Evolutionary conservation across 2,113 vertebrate genomes (phyloP), one percentile per base, ranked within the genome.

Genomic region (Eclectus roratus): DNA sequence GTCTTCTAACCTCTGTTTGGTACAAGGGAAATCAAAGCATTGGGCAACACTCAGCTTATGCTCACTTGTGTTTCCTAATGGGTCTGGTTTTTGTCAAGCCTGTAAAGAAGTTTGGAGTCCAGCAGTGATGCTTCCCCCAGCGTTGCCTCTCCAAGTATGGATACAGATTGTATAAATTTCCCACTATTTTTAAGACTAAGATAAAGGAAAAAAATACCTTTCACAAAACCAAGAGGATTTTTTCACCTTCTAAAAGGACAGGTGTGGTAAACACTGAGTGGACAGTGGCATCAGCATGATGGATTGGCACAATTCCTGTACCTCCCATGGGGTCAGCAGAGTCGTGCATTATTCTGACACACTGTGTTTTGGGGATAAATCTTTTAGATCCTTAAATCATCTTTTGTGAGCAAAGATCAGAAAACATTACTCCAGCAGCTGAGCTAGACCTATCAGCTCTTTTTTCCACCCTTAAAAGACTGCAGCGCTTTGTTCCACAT

Each of bases 21-120:
- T 86, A 47, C 0, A 0, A 60, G 72, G n/a, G 65, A 43, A 73
- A 46, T 90, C 50, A 70, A 91, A 93, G 88, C 82, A 52, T 1
- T 49, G 60, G 77, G 69, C 89, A 84, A 17, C 33, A 12, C 21
- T 77, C 47, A 18, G 56, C 61, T 64, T 21, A 3, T 76, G 55
- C 49, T 82, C 27, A 1, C 37, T 83, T 0, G 2, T 33, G 37
- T 83, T 78, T 55, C 0, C 0, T 64, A 13, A 0, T 9, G 41
- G 17, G n/a, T 93, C 69, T 11, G 6, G 7, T 39, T 80, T 63
- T 58, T 82, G 56, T 56, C 65, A 85, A 72, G 63, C 13, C 56
- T 53, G 10, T 52, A 46, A 85, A 66, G 71, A 85, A 95, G 65
- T 44, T 58, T 37, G 73, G 73, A 88, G 49, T 85, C 44, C 25